These are phyloP conservation scores for Eulithis prunata DNA, from an alignment of 2,888 invertebrate species.

Conservation along the genomic window DNA sequence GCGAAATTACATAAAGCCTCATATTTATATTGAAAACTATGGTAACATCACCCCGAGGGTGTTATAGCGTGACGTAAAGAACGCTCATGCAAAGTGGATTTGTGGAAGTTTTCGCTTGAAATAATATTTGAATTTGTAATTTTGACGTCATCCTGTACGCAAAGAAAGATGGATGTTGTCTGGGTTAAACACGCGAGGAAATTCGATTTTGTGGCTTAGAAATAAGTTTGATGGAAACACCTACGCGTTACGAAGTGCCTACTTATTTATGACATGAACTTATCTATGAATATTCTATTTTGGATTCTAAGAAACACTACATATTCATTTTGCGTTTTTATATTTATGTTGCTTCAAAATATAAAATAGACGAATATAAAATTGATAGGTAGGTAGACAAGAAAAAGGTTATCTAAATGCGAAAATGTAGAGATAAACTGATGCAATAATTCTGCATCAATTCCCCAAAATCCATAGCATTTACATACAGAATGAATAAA, in stretches of 20 bases:
- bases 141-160: constrained; percentile 62
- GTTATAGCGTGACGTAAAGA: constrained; percentile 65
- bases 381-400: not conserved
- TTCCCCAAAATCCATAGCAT: constrained; percentile 28
- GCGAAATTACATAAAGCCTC: constrained; percentile 29
- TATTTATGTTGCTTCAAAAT: too few species aligned
- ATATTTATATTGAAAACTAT: constrained; percentile 54
- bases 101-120: constrained; percentile 73
- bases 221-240: constrained; percentile 27
- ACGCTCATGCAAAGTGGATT: constrained; percentile 76
- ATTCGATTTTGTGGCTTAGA: constrained; percentile 43
- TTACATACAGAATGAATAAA: constrained; percentile 45
- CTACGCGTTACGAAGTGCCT: not conserved
- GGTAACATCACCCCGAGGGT: constrained; percentile 47
- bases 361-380: not conserved
- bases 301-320: too few species aligned
- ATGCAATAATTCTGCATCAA: constrained; percentile 10
- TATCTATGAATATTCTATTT: too few species aligned
- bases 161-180: constrained; percentile 69
- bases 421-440: not conserved
- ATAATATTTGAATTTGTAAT: constrained; percentile 78
- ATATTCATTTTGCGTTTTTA: too few species aligned
- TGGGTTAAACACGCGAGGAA: constrained; percentile 52
- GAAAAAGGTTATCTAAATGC: not conserved
- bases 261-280: too few species aligned